A percentile compares a stretch with the other conserved stretches of the same genome.
These are phyloP conservation scores for Watersipora subatra DNA, from an alignment of 1,140 invertebrate genomes.

Conservation along the genomic window DNA sequence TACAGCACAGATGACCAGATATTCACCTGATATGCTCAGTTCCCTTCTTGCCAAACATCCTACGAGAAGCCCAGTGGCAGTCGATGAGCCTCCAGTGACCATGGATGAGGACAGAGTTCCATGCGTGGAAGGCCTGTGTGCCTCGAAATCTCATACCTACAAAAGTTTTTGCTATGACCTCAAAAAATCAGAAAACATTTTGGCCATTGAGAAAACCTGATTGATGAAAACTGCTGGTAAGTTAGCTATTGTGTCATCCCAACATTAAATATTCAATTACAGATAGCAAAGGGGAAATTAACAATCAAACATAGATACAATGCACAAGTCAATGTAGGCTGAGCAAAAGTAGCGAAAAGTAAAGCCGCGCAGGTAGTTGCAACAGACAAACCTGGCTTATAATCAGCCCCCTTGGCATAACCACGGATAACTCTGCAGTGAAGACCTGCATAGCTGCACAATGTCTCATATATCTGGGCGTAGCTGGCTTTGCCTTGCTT, in stretches of 20 bases:
- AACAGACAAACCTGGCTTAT: constrained; percentile 24
- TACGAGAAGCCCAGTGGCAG: constrained; percentile 38
- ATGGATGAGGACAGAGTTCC: constrained; percentile 40
- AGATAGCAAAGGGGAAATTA: too few species aligned
- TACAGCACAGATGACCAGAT: too few species aligned
- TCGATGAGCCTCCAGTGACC: constrained; percentile 38
- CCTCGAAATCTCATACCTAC: constrained; percentile 34
- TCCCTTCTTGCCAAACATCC: constrained; percentile 37
- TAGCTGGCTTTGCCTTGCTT: constrained; percentile 39
- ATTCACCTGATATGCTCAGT: constrained; percentile 14
- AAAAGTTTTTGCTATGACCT: too few species aligned
- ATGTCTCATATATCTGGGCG: constrained; percentile 39
- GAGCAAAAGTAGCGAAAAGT: too few species aligned
- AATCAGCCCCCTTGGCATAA: constrained; percentile 40
- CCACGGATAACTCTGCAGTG: constrained; percentile 39
- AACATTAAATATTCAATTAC: background rate
- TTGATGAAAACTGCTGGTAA: too few species aligned
- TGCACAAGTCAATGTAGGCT: too few species aligned
- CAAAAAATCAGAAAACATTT: too few species aligned
- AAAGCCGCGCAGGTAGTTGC: too few species aligned
- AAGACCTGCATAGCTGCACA: constrained; percentile 40
- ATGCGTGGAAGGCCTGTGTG: constrained; percentile 35
- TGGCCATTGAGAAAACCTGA: too few species aligned
- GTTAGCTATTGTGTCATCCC: too few species aligned
- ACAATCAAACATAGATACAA: too few species aligned